Evolutionary conservation across 1,140 invertebrate genomes (phyloP).

Genomic region (Hycleus phaleratus): DNA sequence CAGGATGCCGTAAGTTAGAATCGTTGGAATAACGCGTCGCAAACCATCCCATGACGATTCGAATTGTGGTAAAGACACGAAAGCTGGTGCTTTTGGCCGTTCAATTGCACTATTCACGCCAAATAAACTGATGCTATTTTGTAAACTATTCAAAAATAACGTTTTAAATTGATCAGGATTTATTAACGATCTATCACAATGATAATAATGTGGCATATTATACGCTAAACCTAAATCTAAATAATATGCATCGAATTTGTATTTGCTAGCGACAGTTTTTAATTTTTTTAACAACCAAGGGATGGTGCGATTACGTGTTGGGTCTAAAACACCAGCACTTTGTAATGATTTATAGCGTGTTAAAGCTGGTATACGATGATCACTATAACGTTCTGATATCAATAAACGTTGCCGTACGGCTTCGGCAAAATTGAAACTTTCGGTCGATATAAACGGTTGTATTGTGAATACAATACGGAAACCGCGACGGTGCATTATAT

Average conservation of each 20-base stretch:
- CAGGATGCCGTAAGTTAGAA: conserved; percentile 74
- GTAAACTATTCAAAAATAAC: conserved; percentile 57
- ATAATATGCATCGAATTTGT: conserved; percentile 82
- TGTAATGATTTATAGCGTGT: conserved; percentile 67
- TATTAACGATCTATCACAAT: conserved; percentile 59
- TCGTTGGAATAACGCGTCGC: conserved; percentile 74
- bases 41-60: conserved; percentile 84
- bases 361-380: conserved; percentile 64
- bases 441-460: conserved; percentile 80
- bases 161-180: conserved; percentile 79
- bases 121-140: conserved; percentile 59
- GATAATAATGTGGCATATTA: conserved; percentile 79
- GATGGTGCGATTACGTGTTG: conserved; percentile 70
- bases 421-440: conserved; percentile 69
- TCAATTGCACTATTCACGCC: conserved; percentile 76
- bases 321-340: conserved; percentile 74
- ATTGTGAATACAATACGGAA: conserved; percentile 78
- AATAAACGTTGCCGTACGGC: conserved; percentile 63
- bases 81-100: conserved; percentile 74
- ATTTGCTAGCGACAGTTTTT: conserved; percentile 58
- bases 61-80: conserved; percentile 78
- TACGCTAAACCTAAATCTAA: conserved; percentile 83
- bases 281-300: conserved; percentile 75
- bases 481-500: conserved; percentile 72
- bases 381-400: conserved; percentile 63